These are phyloP conservation scores for Byasa hedistus DNA, from an alignment of 2,888 invertebrate species.

Conservation along the genomic window DNA sequence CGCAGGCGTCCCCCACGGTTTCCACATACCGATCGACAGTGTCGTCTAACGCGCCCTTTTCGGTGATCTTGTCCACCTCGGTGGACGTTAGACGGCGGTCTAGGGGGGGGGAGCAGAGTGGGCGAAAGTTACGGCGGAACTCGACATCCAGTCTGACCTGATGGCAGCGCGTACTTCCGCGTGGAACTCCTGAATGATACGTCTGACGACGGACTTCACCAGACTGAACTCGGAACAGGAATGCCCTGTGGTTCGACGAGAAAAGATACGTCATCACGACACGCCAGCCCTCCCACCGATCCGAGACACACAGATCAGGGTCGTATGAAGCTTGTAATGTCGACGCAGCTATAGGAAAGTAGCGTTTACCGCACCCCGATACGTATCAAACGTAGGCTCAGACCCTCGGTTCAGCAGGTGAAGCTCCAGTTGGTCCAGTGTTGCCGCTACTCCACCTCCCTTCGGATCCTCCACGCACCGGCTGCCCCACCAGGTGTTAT, in stretches of 20 bases:
- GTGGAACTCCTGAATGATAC: neutral
- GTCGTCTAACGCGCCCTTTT: too few species aligned
- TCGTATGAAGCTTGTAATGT: neutral
- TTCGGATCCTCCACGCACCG: neutral
- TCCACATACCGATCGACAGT: too few species aligned
- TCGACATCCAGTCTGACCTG: too few species aligned
- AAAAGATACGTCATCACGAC: neutral
- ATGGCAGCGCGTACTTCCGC: too few species aligned
- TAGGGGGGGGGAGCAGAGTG: too few species aligned
- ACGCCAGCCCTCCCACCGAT: neutral
- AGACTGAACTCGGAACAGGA: neutral
- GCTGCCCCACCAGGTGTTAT: constrained; percentile 19
- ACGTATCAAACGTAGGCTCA: constrained; percentile 7
- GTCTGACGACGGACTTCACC: neutral
- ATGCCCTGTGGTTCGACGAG: neutral
- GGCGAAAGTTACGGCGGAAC: too few species aligned
- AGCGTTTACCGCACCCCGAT: too few species aligned
- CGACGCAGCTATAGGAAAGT: too few species aligned
- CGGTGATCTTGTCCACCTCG: too few species aligned
- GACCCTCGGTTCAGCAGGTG: constrained; percentile 1
- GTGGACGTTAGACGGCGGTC: too few species aligned
- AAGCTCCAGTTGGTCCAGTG: constrained; percentile 10
- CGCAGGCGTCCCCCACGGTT: too few species aligned
- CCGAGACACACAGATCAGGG: neutral
- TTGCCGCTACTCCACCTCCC: constrained; percentile 6